Evolutionary conservation across 1,140 invertebrate genomes (phyloP).

Genomic region (Caenorhabditis latens): DNA sequence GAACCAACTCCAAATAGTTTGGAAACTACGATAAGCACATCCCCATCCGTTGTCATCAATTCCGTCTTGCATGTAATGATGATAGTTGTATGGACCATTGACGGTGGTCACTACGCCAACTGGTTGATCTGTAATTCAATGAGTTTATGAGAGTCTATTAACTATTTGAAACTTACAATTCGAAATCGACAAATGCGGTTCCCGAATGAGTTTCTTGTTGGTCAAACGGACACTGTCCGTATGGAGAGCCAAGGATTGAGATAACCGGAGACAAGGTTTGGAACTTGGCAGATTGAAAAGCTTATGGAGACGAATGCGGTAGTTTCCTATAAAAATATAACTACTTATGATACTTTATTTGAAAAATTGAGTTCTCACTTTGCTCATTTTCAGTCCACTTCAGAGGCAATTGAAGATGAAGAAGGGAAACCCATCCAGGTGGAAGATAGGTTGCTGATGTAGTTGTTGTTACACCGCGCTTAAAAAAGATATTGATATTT

Average conservation of each 20-base stretch:
- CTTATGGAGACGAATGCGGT: constrained; percentile 58
- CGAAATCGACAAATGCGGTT: constrained; percentile 50
- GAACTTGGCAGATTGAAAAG: constrained; percentile 33
- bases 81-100: constrained; percentile 89
- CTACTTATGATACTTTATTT: background rate
- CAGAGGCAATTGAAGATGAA: constrained; percentile 56
- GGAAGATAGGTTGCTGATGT: constrained; percentile 57
- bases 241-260: constrained; percentile 46
- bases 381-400: constrained; percentile 43
- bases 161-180: constrained; percentile 29
- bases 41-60: constrained; percentile 97
- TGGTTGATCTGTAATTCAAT: constrained; percentile 66
- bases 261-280: constrained; percentile 49
- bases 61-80: constrained; percentile 96
- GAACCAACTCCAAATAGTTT: constrained; percentile 97
- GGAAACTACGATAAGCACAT: constrained; percentile 96
- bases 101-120: constrained; percentile 82
- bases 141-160: background rate
- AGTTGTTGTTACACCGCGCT: constrained; percentile 25
- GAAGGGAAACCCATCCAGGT: constrained; percentile 56
- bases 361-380: background rate
- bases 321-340: constrained; percentile 26
- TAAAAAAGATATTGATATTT: background rate
- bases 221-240: constrained; percentile 13
- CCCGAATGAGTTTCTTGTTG: constrained; percentile 49